These are phyloP conservation scores for Homalodisca vitripennis DNA, from an alignment of 1,140 invertebrate genomes.

Conservation along the genomic window DNA sequence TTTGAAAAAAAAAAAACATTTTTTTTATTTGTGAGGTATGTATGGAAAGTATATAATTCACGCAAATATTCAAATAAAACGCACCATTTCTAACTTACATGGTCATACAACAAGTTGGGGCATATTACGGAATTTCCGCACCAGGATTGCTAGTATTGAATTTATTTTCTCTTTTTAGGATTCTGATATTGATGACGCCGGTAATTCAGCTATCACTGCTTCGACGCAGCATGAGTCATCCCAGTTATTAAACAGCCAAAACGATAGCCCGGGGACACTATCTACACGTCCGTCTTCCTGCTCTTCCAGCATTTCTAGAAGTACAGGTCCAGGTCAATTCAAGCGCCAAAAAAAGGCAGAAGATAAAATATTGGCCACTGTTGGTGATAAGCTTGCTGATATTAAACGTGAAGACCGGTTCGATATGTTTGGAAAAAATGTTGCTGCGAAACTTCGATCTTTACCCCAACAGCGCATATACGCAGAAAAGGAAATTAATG, in stretches of 20 bases:
- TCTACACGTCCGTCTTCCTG: slow-evolving; percentile 15
- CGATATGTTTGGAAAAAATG: slow-evolving; percentile 16
- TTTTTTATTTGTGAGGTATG: too few relatives aligned
- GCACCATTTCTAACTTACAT: too few relatives aligned
- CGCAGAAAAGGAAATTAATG: slow-evolving; percentile 21
- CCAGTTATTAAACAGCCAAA: background rate
- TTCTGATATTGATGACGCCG: slow-evolving; percentile 15
- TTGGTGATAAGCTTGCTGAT: slow-evolving; percentile 12
- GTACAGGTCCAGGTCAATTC: background rate
- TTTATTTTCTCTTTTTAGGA: slow-evolving; percentile 9
- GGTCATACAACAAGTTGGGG: too few relatives aligned
- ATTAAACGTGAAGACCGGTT: slow-evolving; percentile 24
- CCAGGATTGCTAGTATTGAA: too few relatives aligned
- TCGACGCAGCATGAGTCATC: background rate
- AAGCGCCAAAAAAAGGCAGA: slow-evolving; percentile 14
- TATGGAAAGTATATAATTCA: too few relatives aligned
- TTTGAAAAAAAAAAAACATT: too few relatives aligned
- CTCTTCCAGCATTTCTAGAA: background rate
- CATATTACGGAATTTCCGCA: too few relatives aligned
- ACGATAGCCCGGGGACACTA: too few relatives aligned
- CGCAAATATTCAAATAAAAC: too few relatives aligned
- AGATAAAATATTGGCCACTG: slow-evolving; percentile 19
- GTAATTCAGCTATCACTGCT: background rate
- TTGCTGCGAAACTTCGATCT: slow-evolving; percentile 15
- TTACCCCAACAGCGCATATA: slow-evolving; percentile 20